Evolutionary conservation across 2,888 invertebrate species (phyloP).

Genomic region (Molanna angustata): DNA sequence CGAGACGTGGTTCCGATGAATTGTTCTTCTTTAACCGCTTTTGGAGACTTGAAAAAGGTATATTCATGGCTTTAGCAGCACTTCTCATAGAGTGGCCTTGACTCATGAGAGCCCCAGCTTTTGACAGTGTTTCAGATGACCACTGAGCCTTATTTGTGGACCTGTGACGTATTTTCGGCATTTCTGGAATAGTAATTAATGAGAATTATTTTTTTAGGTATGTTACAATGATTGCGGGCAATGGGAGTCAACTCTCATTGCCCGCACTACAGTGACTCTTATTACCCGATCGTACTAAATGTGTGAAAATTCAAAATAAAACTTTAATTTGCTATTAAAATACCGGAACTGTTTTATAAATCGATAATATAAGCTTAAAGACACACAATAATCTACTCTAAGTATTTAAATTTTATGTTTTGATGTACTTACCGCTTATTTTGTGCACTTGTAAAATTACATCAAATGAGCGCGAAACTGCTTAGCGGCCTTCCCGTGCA

Average conservation of each 20-base stretch:
- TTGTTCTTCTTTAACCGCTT: neutral
- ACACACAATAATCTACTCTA: constrained; percentile 1
- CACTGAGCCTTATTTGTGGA: neutral
- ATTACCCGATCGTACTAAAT: neutral
- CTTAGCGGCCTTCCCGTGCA: neutral
- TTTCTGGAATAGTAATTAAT: neutral
- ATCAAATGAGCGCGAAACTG: neutral
- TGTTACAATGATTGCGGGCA: neutral
- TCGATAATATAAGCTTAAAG: neutral
- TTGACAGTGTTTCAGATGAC: neutral
- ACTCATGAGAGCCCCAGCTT: neutral
- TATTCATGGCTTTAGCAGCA: constrained; percentile 1
- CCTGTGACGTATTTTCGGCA: constrained; percentile 1
- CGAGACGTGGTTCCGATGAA: constrained; percentile 2
- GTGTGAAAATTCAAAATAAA: constrained; percentile 1
- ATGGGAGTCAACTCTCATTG: constrained; percentile 1
- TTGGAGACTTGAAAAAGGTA: constrained; percentile 1
- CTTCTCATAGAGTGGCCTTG: neutral
- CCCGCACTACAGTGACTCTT: neutral
- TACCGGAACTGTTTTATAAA: neutral
- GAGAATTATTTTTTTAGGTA: neutral
- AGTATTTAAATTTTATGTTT: neutral
- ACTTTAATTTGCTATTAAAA: neutral
- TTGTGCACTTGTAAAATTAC: neutral
- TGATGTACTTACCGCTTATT: neutral